Base-by-base conservation (phyloP, 2,888 invertebrate genomes). In the Augochlorella aurata region DNA sequence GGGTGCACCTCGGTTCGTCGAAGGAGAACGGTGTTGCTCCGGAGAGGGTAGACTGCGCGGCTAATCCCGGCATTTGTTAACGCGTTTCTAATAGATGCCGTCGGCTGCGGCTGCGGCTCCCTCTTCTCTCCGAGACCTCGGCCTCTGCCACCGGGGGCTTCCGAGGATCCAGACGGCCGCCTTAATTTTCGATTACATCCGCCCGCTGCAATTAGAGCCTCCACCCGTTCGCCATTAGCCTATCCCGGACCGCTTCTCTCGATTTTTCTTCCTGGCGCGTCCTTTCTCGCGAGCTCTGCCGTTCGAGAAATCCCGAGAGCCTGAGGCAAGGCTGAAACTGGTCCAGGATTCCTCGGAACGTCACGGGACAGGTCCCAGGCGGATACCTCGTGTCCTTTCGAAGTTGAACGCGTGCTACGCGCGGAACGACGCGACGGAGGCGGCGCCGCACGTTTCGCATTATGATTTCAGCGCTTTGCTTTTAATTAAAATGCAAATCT, bases 401-500 rank as follows among this genome's bases (percentile, higher is more conserved):
- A 58, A 50, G 68, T 72, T 47, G 44, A 12, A 38, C 38, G 54
- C 67, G 65, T 72, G n/a, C 58, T 74, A 67, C 78, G 80, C 66
- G 77, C 81, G 85, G 79, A 87, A 86, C 85, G 88, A 88, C 84
- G 81, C 86, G 89, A 69, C 81, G 91, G 89, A 89, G 91, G 90
- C 91, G 90, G 87, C 90, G 89, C 90, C 92, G 90, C 92, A 92
- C 92, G 93, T 92, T 92, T 90, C 92, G 94, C 94, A 95, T 95
- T 95, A 95, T 95, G 95, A 95, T 95, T 95, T 95, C 95, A 95
- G 94, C 94, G 95, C 95, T 95, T 94, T 94, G 94, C 94, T 94
- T 94, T 94, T 94, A 94, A 94, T 94, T 94, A 94, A 94, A 94
- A 94, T 94, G 95, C 95, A 95, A 95, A 95, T 95, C 95, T 94